Conservation (phyloP, 2,113 vertebrate genomes). For the Gymnocephalus cernua region DNA sequence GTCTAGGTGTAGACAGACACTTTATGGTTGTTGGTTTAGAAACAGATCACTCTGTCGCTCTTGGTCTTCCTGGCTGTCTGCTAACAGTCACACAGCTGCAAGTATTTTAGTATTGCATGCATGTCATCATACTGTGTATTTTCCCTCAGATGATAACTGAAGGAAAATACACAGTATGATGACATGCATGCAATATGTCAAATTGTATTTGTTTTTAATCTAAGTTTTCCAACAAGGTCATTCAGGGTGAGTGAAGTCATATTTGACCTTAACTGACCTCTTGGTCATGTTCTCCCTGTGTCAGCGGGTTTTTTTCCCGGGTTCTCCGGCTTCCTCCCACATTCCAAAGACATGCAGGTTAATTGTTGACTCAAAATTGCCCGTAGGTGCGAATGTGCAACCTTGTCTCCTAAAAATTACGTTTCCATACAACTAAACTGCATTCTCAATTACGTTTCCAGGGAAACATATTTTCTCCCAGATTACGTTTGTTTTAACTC, state of each 20-base stretch:
- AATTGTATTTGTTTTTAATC: conserved; percentile 34
- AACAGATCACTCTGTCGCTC: conserved; percentile 34
- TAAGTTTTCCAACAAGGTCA: conserved; percentile 28
- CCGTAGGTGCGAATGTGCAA: too few species aligned
- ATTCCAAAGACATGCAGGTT: too few species aligned
- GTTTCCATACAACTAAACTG: too few species aligned
- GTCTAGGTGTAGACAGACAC: background rate
- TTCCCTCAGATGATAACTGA: conserved; percentile 39
- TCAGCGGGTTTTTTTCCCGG: too few species aligned
- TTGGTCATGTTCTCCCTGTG: too few species aligned
- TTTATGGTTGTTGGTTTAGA: conserved; percentile 44
- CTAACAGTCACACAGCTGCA: conserved; percentile 65
- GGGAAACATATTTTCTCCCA: too few species aligned
- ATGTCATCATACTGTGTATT: conserved; percentile 59
- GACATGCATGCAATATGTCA: conserved; percentile 24
- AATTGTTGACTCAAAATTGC: too few species aligned
- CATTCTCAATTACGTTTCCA: too few species aligned
- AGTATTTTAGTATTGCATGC: conserved; percentile 40
- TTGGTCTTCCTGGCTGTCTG: conserved; percentile 44
- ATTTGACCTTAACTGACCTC: background rate
- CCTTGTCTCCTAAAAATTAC: too few species aligned
- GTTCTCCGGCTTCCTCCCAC: too few species aligned
- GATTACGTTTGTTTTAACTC: too few species aligned
- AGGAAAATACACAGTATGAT: conserved; percentile 62
- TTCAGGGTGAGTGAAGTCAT: conserved; percentile 21